These are phyloP conservation scores for Drosophila saltans DNA, from an alignment of 1,140 invertebrate genomes.

Conservation along the genomic window DNA sequence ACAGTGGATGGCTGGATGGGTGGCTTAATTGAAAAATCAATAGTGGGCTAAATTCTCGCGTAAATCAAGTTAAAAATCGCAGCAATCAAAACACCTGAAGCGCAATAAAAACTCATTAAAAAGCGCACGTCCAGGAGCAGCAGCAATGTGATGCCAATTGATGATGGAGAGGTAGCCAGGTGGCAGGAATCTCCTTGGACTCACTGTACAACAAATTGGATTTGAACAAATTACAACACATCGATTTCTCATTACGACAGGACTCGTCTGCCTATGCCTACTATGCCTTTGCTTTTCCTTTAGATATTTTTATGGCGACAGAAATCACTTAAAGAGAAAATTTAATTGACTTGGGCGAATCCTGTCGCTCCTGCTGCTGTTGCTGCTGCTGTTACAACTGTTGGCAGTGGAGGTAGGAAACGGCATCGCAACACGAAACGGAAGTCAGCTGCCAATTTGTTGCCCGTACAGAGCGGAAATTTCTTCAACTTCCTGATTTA, in stretches of 20 bases:
- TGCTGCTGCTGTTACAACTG: neutral
- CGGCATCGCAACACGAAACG: conserved; percentile 28
- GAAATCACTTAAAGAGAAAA: conserved; percentile 79
- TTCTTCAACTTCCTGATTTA: conserved; percentile 82
- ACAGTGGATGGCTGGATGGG: neutral
- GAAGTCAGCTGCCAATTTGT: conserved; percentile 72
- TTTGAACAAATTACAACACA: conserved; percentile 64
- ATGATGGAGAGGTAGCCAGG: conserved; percentile 52
- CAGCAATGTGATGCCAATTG: conserved; percentile 41
- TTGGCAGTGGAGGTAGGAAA: neutral
- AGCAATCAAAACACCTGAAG: conserved; percentile 78
- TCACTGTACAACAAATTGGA: conserved; percentile 44
- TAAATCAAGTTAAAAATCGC: conserved; percentile 81
- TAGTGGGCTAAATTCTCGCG: conserved; percentile 69
- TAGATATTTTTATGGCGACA: conserved; percentile 57
- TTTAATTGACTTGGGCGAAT: conserved; percentile 71
- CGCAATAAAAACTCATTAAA: conserved; percentile 81
- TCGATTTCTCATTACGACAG: conserved; percentile 73
- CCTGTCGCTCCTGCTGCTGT: conserved; percentile 1
- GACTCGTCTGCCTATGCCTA: neutral
- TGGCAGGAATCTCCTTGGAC: conserved; percentile 31
- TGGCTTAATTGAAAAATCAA: conserved; percentile 78
- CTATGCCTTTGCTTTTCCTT: neutral
- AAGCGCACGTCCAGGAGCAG: conserved; percentile 29
- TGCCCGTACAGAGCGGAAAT: conserved; percentile 75